Evolutionary conservation across 1,140 invertebrate species (phyloP).

Genomic region (Eupristina koningsbergeri): DNA sequence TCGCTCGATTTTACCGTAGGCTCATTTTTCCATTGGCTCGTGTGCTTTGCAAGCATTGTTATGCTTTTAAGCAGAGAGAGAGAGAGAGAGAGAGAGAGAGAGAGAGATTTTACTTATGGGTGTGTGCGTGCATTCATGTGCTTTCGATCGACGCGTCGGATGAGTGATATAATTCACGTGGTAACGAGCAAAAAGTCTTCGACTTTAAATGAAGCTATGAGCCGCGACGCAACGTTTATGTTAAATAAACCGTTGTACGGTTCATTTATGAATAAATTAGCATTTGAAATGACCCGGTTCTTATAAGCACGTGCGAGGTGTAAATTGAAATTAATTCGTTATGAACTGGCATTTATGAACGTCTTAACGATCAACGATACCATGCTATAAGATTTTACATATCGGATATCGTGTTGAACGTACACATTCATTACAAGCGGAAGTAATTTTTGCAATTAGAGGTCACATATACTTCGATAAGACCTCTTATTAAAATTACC

Average conservation of each 20-base stretch:
- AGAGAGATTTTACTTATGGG: not conserved
- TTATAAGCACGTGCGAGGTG: slow-evolving; percentile 36
- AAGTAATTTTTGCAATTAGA: slow-evolving; percentile 35
- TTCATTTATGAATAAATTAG: slow-evolving; percentile 49
- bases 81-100: too few relatives aligned
- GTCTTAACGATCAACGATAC: slow-evolving; percentile 34
- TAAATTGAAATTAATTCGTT: slow-evolving; percentile 53
- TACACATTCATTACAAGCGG: slow-evolving; percentile 28
- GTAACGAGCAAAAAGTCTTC: slow-evolving; percentile 43
- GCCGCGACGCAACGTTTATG: slow-evolving; percentile 38
- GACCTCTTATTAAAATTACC: slow-evolving; percentile 37
- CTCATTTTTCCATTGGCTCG: not conserved
- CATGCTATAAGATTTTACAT: slow-evolving; percentile 30
- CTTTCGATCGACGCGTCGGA: slow-evolving; percentile 4
- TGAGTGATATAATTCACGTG: slow-evolving; percentile 44
- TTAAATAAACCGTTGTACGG: slow-evolving; percentile 30
- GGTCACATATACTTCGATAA: slow-evolving; percentile 23
- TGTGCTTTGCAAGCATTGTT: not conserved
- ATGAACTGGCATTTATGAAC: slow-evolving; percentile 52
- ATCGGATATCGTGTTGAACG: slow-evolving; percentile 26
- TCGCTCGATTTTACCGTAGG: not conserved
- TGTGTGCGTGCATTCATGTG: not conserved
- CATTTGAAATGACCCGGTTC: slow-evolving; percentile 17
- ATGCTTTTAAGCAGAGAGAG: not conserved
- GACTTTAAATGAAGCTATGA: slow-evolving; percentile 40